Evolutionary conservation across 2,888 invertebrate genomes (phyloP), one percentile per base, ranked within the genome.

Genomic region (Protophormia terraenovae): DNA sequence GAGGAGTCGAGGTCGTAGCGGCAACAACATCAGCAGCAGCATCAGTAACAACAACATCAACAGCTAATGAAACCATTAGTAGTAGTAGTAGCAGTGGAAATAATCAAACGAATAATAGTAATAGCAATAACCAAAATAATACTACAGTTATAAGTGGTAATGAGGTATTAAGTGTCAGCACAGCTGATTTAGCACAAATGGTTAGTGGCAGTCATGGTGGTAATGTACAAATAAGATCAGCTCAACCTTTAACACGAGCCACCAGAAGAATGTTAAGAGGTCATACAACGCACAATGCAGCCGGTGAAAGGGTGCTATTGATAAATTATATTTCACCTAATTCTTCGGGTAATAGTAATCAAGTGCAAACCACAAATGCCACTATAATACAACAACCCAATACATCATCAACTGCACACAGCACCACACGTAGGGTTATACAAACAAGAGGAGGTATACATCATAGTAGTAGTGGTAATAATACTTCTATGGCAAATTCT

Each of bases 321-420:
- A 91, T 91, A 14, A 91, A 91, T 78, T 91, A 91, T 84, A 90
- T 91, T 87, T 91, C 91, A 50, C 90, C 91, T 14, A 85, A 87
- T 83, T 86, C 88, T 27, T 76, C 89, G 71, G 87, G 83, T 45
- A 84, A 69, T 4, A 84, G 32, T 38, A 53, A 75, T 86, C 78
- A 78, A 50, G 69, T 78, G 19, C 69, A 71, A 67, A 55, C 86
- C 84, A 73, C 86, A 84, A 71, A 76, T 86, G 73, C 77, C n/a
- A 64, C 87, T 87, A 90, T 87, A 87, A 89, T 87, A 88, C 90
- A 90, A 87, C 88, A 89, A 87, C 88, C 58, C 86, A 35, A 16
- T 14, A 19, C 71, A 87, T 87, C 89, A 73, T 75, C 89, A 47
- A 83, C 88, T 75, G 87, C 87, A 55, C 75, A 10, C n/a, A 81